These are phyloP conservation scores for Ophioninae sp. DNA, from an alignment of 2,888 invertebrate genomes.

Conservation along the genomic window DNA sequence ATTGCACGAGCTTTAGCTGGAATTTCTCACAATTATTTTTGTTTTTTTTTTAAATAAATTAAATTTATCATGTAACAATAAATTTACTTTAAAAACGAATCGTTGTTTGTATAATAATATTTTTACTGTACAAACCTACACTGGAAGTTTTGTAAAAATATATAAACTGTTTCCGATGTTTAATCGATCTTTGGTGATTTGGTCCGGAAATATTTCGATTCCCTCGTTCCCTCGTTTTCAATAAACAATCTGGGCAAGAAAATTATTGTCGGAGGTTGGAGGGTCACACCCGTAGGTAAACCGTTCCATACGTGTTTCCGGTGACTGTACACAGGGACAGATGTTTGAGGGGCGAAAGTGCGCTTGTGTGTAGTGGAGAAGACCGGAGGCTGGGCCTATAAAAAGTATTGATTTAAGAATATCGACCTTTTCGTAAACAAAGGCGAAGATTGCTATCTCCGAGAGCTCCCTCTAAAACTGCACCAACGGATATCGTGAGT, in stretches of 20 bases:
- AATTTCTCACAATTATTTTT: background rate
- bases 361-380: conserved; percentile 61
- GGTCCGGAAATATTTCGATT: background rate
- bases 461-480: conserved; percentile 1
- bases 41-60: too few relatives aligned
- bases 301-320: background rate
- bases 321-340: conserved; percentile 3
- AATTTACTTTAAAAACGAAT: too few relatives aligned
- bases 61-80: too few relatives aligned
- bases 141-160: background rate
- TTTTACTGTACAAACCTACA: background rate
- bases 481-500: background rate
- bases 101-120: too few relatives aligned
- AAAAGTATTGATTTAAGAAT: conserved; percentile 72
- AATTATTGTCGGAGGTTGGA: background rate
- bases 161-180: background rate
- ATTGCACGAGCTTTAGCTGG: background rate
- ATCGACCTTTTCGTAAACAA: conserved; percentile 74
- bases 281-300: background rate
- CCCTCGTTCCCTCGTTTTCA: background rate
- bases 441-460: conserved; percentile 68
- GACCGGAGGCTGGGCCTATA: conserved; percentile 65
- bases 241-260: background rate
- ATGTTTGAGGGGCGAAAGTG: conserved; percentile 62
- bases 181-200: too few relatives aligned